A percentile compares a stretch with the other conserved stretches of the same genome.
Evolutionary conservation across 2,113 vertebrate genomes (phyloP).

Genomic region (Neopipo cinnamomea): DNA sequence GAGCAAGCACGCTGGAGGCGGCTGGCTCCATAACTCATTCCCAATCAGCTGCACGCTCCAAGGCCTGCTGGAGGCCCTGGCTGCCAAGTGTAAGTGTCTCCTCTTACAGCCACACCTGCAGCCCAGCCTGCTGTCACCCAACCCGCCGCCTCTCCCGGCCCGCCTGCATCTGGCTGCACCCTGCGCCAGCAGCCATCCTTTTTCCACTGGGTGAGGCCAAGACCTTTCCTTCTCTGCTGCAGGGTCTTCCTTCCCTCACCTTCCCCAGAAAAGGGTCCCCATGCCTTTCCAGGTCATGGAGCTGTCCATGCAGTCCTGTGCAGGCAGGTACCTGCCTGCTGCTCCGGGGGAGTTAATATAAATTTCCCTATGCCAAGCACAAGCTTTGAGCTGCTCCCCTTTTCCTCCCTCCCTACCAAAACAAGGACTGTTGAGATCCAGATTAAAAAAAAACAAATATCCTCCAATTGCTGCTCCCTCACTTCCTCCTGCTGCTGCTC

Average conservation of each 20-base stretch:
- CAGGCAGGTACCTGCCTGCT: not conserved
- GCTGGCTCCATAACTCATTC: conserved; percentile 21
- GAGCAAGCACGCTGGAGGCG: not conserved
- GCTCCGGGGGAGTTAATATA: not conserved
- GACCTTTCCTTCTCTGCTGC: not conserved
- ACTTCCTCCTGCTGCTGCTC: not conserved
- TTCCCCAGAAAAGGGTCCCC: not conserved
- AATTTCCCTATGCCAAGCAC: not conserved
- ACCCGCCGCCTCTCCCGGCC: rapidly evolving
- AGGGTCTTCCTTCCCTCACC: not conserved
- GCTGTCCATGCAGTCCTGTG: rapidly evolving
- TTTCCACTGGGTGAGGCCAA: not conserved
- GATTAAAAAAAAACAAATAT: not conserved
- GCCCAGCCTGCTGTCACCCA: conserved; percentile 37
- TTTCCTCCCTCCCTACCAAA: not conserved
- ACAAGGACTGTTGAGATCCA: not conserved
- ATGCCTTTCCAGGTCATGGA: rapidly evolving
- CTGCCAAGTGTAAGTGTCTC: conserved; percentile 44
- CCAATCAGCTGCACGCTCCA: conserved; percentile 21
- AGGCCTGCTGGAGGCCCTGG: not conserved
- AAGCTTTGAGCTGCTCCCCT: not conserved
- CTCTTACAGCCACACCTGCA: conserved; percentile 46
- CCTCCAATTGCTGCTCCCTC: not conserved
- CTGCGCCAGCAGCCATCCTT: not conserved
- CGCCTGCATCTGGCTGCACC: not conserved